Conservation (phyloP, 2,888 invertebrate genomes). For the Microctonus aethiopoides region DNA sequence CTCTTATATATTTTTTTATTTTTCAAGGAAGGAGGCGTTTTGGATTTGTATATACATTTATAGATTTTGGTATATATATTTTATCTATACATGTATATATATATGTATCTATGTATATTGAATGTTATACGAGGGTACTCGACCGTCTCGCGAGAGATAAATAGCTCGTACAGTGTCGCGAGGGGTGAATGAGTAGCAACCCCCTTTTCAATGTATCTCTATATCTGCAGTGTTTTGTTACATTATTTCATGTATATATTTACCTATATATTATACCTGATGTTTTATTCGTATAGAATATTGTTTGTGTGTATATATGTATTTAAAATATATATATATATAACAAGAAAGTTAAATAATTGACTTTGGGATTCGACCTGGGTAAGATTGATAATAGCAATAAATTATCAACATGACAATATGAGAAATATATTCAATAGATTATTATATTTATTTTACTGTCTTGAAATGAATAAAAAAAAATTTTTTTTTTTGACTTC, state of each 20-base stretch:
- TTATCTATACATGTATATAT: conserved; percentile 14
- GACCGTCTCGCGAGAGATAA: conserved; percentile 33
- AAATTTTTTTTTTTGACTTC: too few relatives aligned
- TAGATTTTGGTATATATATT: background rate
- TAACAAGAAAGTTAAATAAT: background rate
- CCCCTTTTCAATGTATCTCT: background rate
- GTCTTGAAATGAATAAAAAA: too few relatives aligned
- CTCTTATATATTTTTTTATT: conserved; percentile 20
- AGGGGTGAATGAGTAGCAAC: conserved; percentile 9
- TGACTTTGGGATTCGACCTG: conserved; percentile 15
- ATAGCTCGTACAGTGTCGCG: conserved; percentile 26
- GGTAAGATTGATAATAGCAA: conserved; percentile 16
- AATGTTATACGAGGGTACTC: conserved; percentile 22
- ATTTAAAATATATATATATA: too few relatives aligned
- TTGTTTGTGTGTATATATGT: conserved; percentile 15
- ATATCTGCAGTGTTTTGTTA: background rate
- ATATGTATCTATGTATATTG: background rate
- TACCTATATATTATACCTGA: conserved; percentile 8
- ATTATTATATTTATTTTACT: too few relatives aligned
- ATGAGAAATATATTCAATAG: background rate
- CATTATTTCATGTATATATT: background rate
- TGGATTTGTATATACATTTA: background rate
- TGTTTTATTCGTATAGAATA: conserved; percentile 18
- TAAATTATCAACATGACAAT: conserved; percentile 18
- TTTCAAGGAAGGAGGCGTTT: conserved; percentile 25